Conservation (phyloP, 1,140 invertebrate species). For the Calosoma granatense region DNA sequence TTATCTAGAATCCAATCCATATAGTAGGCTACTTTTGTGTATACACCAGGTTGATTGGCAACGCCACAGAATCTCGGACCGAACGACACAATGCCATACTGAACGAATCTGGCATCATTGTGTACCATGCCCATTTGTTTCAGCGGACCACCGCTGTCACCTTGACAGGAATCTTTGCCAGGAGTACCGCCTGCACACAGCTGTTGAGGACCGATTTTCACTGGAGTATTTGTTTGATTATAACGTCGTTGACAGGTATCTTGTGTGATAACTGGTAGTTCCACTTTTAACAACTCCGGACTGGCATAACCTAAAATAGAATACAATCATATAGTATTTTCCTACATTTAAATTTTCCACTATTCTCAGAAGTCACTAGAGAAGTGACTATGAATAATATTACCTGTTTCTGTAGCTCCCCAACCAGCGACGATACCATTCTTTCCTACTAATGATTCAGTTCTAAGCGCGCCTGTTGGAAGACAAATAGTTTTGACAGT, state of each 20-base stretch:
- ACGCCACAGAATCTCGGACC: constrained; percentile 40
- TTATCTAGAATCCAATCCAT: constrained; percentile 53
- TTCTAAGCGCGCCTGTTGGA: constrained; percentile 29
- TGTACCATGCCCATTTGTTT: constrained; percentile 32
- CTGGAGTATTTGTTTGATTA: constrained; percentile 22
- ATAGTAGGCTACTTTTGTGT: constrained; percentile 47
- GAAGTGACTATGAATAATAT: neutral
- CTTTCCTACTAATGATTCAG: constrained; percentile 31
- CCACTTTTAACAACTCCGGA: constrained; percentile 40
- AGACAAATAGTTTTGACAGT: constrained; percentile 41
- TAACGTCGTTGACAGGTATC: constrained; percentile 37
- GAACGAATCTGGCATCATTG: constrained; percentile 22
- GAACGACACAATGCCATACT: constrained; percentile 40
- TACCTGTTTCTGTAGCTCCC: constrained; percentile 29
- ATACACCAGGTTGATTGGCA: constrained; percentile 48
- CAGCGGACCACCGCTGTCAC: constrained; percentile 36
- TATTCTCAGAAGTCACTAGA: neutral
- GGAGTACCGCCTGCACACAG: constrained; percentile 47
- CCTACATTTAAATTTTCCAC: neutral
- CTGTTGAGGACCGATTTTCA: constrained; percentile 36
- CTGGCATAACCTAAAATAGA: constrained; percentile 25
- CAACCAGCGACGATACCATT: constrained; percentile 44
- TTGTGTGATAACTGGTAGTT: constrained; percentile 35
- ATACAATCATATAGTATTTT: neutral
- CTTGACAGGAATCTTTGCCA: constrained; percentile 33